Conservation (phyloP, 2,113 vertebrate genomes). For the Aphyosemion australe region DNA sequence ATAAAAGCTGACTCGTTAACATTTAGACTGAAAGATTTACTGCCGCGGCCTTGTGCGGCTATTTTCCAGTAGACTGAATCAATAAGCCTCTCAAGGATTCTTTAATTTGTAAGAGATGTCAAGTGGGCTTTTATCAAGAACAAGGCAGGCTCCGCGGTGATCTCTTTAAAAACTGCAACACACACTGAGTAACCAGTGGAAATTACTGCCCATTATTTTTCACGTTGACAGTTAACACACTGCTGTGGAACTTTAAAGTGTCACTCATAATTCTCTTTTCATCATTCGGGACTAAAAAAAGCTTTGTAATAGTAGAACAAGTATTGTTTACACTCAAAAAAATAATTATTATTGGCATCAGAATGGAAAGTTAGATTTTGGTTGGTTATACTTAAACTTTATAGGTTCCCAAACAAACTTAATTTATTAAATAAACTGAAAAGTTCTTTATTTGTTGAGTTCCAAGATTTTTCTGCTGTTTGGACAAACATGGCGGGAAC, state of each 20-base stretch:
- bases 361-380: too few species aligned
- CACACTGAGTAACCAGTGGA: neutral
- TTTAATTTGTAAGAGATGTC: conserved; percentile 21
- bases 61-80: conserved; percentile 31
- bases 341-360: too few species aligned
- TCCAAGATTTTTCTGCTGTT: too few species aligned
- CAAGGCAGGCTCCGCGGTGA: conserved; percentile 5
- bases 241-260: neutral
- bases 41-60: conserved; percentile 5
- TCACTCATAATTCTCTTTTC: too few species aligned
- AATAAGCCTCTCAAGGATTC: conserved; percentile 18
- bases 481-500: too few species aligned
- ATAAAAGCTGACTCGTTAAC: neutral
- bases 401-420: too few species aligned
- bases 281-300: too few species aligned
- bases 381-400: too few species aligned
- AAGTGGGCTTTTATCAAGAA: conserved; percentile 13
- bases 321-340: too few species aligned
- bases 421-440: too few species aligned
- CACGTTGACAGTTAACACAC: neutral
- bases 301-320: too few species aligned
- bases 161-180: conserved; percentile 5
- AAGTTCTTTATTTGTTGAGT: too few species aligned
- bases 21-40: conserved; percentile 7
- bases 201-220: neutral